Evolutionary conservation across 2,797 vertebrate genomes (phyloP).

Genomic region (Sebastes wilsoni): DNA sequence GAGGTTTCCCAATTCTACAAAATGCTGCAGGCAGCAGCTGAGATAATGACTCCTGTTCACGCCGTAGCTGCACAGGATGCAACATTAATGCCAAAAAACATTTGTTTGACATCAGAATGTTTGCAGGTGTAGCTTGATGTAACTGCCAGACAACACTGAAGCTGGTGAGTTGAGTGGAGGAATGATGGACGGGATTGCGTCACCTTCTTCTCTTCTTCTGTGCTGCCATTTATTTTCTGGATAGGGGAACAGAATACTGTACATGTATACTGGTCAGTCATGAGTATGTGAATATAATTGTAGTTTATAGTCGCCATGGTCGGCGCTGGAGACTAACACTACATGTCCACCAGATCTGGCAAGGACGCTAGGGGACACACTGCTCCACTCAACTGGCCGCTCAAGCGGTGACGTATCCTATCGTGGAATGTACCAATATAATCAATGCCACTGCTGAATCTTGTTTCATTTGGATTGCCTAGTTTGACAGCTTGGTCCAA

Average conservation of each 20-base stretch:
- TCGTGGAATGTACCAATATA: too few relatives aligned
- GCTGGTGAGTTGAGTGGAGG: neutral
- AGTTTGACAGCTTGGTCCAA: too few relatives aligned
- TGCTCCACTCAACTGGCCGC: too few relatives aligned
- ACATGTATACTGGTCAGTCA: neutral
- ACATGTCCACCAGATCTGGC: too few relatives aligned
- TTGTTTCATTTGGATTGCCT: too few relatives aligned
- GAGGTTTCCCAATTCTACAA: slow-evolving; percentile 1
- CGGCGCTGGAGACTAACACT: neutral
- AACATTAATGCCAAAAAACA: slow-evolving; percentile 1
- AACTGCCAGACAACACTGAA: neutral
- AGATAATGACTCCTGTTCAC: slow-evolving; percentile 34
- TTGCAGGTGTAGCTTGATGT: neutral
- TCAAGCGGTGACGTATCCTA: too few relatives aligned
- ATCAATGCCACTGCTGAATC: too few relatives aligned
- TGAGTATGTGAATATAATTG: neutral
- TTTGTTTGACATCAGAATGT: neutral
- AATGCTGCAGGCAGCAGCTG: slow-evolving; percentile 18
- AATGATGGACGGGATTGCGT: neutral
- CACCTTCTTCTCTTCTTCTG: neutral
- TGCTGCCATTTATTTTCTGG: neutral
- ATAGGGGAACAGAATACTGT: neutral
- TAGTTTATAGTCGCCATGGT: neutral
- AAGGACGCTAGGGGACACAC: too few relatives aligned
- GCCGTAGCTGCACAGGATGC: slow-evolving; percentile 5